These are phyloP conservation scores for Athalia cordata DNA, from an alignment of 2,888 invertebrate species.

Conservation along the genomic window DNA sequence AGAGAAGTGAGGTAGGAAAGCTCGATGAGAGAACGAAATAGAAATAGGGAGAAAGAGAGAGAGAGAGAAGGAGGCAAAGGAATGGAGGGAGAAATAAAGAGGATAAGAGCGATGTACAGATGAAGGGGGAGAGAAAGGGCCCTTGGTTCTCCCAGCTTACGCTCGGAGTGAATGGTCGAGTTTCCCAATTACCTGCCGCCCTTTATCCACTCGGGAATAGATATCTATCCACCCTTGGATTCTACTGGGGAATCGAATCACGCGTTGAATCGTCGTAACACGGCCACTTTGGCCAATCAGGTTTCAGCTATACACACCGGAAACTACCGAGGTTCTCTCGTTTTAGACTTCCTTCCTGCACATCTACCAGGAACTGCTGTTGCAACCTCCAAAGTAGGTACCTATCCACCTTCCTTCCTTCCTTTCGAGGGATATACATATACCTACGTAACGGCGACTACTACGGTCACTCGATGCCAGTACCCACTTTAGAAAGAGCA, in stretches of 20 bases:
- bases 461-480: conserved; percentile 12
- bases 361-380: neutral
- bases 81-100: conserved; percentile 7
- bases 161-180: conserved; percentile 41
- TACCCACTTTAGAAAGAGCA: conserved; percentile 36
- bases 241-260: conserved; percentile 46
- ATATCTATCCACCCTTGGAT: neutral
- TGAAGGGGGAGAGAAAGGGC: neutral
- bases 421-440: neutral
- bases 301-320: conserved; percentile 14
- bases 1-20: neutral
- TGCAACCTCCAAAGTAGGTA: neutral
- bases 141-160: neutral
- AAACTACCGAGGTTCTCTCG: conserved; percentile 15
- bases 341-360: conserved; percentile 9
- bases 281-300: conserved; percentile 28
- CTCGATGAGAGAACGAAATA: neutral
- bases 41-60: neutral
- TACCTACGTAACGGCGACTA: neutral
- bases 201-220: conserved; percentile 47
- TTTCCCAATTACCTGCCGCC: conserved; percentile 52
- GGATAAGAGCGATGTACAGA: no score
- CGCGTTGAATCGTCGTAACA: conserved; percentile 35
- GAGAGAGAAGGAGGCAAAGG: neutral
- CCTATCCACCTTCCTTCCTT: neutral